These are phyloP conservation scores for Acleris sparsana DNA, from an alignment of 2,888 invertebrate species.

Conservation along the genomic window DNA sequence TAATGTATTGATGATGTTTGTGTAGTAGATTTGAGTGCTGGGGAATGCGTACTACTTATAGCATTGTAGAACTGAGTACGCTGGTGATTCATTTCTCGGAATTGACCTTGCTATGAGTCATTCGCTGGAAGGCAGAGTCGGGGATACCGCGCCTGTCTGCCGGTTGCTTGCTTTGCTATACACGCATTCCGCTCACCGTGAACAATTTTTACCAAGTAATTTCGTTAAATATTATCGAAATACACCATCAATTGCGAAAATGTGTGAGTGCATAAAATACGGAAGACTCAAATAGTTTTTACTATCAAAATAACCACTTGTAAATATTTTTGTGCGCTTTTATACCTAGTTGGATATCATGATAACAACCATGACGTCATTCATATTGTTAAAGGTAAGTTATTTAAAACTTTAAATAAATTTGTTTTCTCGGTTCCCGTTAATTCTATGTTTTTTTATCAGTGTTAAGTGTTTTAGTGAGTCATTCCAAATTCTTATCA, in stretches of 20 bases:
- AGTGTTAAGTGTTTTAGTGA: constrained; percentile 30
- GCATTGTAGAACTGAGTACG: constrained; percentile 78
- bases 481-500: constrained; percentile 59
- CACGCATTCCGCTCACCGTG: constrained; percentile 71
- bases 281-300: constrained; percentile 54
- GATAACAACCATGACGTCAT: constrained; percentile 84
- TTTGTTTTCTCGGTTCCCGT: constrained; percentile 4
- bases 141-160: constrained; percentile 84
- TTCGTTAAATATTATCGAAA: constrained; percentile 48
- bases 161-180: constrained; percentile 69
- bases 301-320: constrained; percentile 49
- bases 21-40: constrained; percentile 56
- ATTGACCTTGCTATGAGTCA: constrained; percentile 85
- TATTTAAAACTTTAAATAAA: constrained; percentile 22
- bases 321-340: constrained; percentile 66
- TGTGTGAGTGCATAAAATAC: constrained; percentile 58
- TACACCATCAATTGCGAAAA: constrained; percentile 55
- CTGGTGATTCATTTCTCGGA: constrained; percentile 84
- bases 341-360: constrained; percentile 73
- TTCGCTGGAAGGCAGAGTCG: constrained; percentile 83
- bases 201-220: constrained; percentile 57
- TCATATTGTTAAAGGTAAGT: constrained; percentile 80
- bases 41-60: constrained; percentile 76
- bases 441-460: constrained; percentile 15
- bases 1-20: constrained; percentile 1